Evolutionary conservation across 1,140 invertebrate species (phyloP).

Genomic region (Drosophila virilis): DNA sequence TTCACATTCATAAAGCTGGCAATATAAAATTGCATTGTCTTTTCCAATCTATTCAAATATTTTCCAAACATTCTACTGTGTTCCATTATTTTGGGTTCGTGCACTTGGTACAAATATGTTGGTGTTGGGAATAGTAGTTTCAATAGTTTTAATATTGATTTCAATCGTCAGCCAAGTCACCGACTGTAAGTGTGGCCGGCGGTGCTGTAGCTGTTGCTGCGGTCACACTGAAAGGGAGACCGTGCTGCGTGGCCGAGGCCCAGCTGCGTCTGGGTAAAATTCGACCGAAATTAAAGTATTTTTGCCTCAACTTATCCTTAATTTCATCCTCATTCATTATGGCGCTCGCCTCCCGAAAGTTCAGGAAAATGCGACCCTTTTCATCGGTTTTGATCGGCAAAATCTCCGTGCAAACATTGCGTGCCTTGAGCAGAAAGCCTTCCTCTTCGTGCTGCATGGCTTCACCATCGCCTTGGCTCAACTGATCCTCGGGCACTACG

Average conservation of each 20-base stretch:
- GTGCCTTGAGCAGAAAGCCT: conserved; percentile 77
- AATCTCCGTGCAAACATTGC: conserved; percentile 83
- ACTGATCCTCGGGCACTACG: conserved; percentile 47
- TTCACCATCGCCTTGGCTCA: conserved; percentile 22
- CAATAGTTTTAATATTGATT: background rate
- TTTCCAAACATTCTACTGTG: conserved; percentile 6
- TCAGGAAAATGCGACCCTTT: conserved; percentile 80
- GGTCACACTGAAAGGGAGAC: conserved; percentile 67
- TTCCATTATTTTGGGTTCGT: conserved; percentile 6
- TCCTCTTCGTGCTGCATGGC: conserved; percentile 54
- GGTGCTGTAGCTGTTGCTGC: conserved; percentile 43
- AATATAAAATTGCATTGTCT: background rate
- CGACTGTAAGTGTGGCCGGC: conserved; percentile 45
- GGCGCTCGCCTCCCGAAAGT: conserved; percentile 80
- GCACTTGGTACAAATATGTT: conserved; percentile 20
- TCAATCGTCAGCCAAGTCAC: conserved; percentile 74
- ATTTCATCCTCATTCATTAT: conserved; percentile 84
- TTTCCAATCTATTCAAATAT: conserved; percentile 9
- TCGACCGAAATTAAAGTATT: conserved; percentile 79
- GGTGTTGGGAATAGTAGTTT: conserved; percentile 9
- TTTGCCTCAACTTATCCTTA: conserved; percentile 79
- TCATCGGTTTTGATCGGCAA: conserved; percentile 83
- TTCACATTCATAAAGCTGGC: too few relatives aligned
- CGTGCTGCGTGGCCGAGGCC: conserved; percentile 79
- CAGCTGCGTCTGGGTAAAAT: conserved; percentile 77